A percentile compares a stretch with the other conserved stretches of the same genome.
These are phyloP conservation scores for Propsilocerus akamusi DNA, from an alignment of 1,140 invertebrate species.

Conservation along the genomic window DNA sequence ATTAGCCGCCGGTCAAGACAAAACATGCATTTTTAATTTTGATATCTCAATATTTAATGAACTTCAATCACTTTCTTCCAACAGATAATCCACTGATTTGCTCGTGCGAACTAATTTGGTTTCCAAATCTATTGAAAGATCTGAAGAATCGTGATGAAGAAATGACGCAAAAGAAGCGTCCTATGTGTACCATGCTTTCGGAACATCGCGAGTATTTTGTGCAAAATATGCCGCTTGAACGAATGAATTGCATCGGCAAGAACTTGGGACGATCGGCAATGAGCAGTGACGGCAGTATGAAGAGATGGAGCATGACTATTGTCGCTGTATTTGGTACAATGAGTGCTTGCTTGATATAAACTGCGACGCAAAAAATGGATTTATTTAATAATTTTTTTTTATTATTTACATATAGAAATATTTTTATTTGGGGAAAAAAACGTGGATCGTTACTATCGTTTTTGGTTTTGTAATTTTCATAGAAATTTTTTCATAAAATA, in stretches of 20 bases:
- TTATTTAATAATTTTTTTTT: no score
- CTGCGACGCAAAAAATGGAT: no score
- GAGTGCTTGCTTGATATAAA: neutral
- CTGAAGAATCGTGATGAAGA: constrained; percentile 61
- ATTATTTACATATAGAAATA: no score
- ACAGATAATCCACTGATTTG: constrained; percentile 76
- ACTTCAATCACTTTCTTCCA: constrained; percentile 13
- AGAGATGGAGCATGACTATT: neutral
- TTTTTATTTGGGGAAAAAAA: no score
- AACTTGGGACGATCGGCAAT: constrained; percentile 24
- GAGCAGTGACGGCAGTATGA: constrained; percentile 3
- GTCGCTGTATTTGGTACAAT: neutral
- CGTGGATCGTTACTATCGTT: no score
- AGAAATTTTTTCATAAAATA: no score
- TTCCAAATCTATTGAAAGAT: constrained; percentile 55
- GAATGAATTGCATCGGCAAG: constrained; percentile 59
- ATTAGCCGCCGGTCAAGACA: no score
- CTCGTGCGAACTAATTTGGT: constrained; percentile 75
- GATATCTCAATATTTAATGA: no score
- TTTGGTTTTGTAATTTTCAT: no score
- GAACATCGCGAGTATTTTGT: constrained; percentile 65
- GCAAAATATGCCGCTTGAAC: constrained; percentile 56
- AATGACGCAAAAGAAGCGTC: constrained; percentile 68
- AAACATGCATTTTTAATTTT: no score
- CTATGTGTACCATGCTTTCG: constrained; percentile 50